Conservation (phyloP, 2,113 vertebrate species). For the Sebastes schlegelii region DNA sequence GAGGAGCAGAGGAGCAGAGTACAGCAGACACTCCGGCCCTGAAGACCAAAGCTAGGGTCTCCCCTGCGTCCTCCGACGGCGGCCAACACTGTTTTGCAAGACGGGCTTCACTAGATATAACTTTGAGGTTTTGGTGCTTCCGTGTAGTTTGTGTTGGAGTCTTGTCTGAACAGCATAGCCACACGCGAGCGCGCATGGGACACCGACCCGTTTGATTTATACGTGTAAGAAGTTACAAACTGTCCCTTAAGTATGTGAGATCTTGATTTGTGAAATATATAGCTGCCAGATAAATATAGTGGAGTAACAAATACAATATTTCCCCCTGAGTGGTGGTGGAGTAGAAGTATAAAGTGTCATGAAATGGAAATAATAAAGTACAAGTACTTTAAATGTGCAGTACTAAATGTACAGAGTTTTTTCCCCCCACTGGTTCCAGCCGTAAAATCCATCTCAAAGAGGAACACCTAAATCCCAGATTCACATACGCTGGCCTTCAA, state of each 20-base stretch:
- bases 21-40: too few relatives aligned
- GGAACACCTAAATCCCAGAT: conserved; percentile 23
- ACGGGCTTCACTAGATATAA: too few relatives aligned
- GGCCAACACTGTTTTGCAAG: too few relatives aligned
- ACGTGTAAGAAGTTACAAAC: too few relatives aligned
- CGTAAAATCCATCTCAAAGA: conserved; percentile 15
- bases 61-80: too few relatives aligned
- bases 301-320: background rate
- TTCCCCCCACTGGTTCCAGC: background rate
- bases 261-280: background rate
- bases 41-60: too few relatives aligned
- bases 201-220: too few relatives aligned
- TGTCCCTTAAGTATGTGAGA: background rate
- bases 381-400: background rate
- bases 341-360: background rate
- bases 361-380: background rate
- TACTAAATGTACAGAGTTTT: background rate
- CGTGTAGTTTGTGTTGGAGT: too few relatives aligned
- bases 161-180: too few relatives aligned
- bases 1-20: too few relatives aligned
- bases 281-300: background rate
- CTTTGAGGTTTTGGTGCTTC: too few relatives aligned
- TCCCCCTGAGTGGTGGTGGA: background rate
- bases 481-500: background rate
- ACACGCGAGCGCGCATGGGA: too few relatives aligned